Evolutionary conservation across 2,113 vertebrate species (phyloP), one percentile per base, ranked within the genome.

Genomic region (Acanthochromis polyacanthus): DNA sequence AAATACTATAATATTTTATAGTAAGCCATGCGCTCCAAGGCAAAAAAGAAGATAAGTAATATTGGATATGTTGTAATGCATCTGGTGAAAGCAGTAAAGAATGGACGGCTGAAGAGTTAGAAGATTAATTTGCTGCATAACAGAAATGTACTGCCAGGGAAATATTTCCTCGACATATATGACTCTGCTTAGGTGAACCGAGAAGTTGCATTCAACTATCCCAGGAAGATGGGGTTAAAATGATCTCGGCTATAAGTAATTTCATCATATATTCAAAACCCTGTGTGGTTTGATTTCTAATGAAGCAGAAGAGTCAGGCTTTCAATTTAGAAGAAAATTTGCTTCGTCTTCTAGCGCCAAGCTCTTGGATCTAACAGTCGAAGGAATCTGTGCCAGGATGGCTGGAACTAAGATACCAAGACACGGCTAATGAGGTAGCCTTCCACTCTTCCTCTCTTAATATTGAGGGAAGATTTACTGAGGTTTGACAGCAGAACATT

Each of bases 401-500:
- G 57, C 69, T 81, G 66, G 6, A 60, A 59, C 83, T 30, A 36
- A 59, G 58, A 63, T 72, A 75, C 68, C 80, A 63, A 56, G 81
- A 80, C 16, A 8, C 52, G 52, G 62, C 19, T 80, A 67, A 65
- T 76, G 57, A 81, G 23, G 58, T 55, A 70, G 62, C 65, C 61
- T 78, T 83, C 53, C 25, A 73, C 60, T 60, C 25, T 19, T 81
- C 40, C 15, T 69, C 45, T 53, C 28, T 45, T 58, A 76, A 70
- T 63, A 84, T 7, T 73, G 46, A 75, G 71, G 70, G n/a, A 83
- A 69, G 81, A 80, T 72, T 83, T 73, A 84, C 64, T 66, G n/a
- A 22, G 25, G 61, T 56, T 73, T 63, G 72, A 82, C 84, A 83
- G 81, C 60, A 80, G 59, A 68, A 81, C 70, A 83, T 87, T 76